Base-by-base conservation (phyloP, 2,113 vertebrate species). In the Hippocampus abdominalis region DNA sequence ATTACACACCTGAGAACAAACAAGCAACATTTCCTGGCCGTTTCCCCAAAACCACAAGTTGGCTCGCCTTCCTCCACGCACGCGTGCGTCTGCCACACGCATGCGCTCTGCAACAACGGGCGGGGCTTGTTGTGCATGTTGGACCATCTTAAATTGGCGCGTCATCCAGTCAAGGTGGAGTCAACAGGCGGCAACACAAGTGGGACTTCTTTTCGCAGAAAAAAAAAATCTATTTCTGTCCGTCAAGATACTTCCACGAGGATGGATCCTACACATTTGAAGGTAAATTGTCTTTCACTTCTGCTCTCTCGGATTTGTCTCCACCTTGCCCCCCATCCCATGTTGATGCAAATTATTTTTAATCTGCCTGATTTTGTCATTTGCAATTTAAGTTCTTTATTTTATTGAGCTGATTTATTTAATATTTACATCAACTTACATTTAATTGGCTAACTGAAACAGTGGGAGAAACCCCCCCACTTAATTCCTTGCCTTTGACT, bases 81-180 rank as follows among this genome's bases (percentile, higher is more conserved):
- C 51, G 51, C 51, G 25, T 25, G 7, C 25, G 2, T 16, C 23
- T 2, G 51, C n/a, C 51, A 51, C 57, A 60, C 16, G 57, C 57
- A 32, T 1, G 27, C 57, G 2, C 13, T 3, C 27, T 7, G 15
- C 12, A 8, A 25, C 11, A 13, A 25, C 25, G 42, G 63, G 63
- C 42, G 42, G 63, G 63, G 42, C 42, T 25, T 18, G 40, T 46
- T 64, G 63, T 60, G 15, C 11, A n/a, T 27, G 56, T 51, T 51
- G 23, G 46, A 16, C 46, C 5, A 7, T 59, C 13, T 59, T 59
- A 59, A 59, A 8, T 59, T 9, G 7, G 12, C 54, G 21, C 39
- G 61, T 64, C 61, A 42, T n/a, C 15, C 32, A 42, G n/a, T 40
- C 39, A n/a, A 27, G 42, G 63, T 18, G 63, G 63, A 64, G 63